phyloP scores from a whole-genome alignment of 2,113 vertebrate species.

The Proterorhinus semilunaris region DNA sequence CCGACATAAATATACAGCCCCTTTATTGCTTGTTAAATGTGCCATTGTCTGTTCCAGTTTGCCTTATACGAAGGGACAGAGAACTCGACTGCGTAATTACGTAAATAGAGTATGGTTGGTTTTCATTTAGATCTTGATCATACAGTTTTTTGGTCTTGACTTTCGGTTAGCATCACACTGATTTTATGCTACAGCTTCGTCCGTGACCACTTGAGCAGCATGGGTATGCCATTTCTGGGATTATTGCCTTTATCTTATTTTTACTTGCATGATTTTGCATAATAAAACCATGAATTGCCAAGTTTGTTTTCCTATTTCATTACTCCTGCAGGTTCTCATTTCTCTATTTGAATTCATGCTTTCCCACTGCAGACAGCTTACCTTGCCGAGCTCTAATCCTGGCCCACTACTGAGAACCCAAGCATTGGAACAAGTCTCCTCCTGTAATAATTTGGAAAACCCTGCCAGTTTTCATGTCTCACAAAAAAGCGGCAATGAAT shows the following conservation, averaged over 20 bases:
- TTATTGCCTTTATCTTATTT: slow-evolving; percentile 17
- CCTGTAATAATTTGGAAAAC: slow-evolving; percentile 74
- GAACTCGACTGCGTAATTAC: too few relatives aligned
- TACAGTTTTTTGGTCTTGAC: background rate
- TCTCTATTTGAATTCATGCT: slow-evolving; percentile 27
- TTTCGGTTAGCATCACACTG: background rate
- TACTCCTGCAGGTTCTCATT: slow-evolving; percentile 48
- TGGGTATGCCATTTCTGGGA: background rate
- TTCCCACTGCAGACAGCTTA: slow-evolving; percentile 61
- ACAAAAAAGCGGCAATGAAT: slow-evolving; percentile 77
- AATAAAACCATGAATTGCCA: slow-evolving; percentile 41
- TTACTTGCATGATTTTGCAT: slow-evolving; percentile 40
- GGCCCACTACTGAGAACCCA: slow-evolving; percentile 57
- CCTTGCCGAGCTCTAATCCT: slow-evolving; percentile 68
- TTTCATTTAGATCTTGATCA: too few relatives aligned
- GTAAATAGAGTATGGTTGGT: too few relatives aligned
- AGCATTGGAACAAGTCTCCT: slow-evolving; percentile 75
- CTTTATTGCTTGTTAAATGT: too few relatives aligned
- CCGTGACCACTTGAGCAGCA: background rate
- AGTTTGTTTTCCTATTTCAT: slow-evolving; percentile 41
- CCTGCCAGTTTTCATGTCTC: slow-evolving; percentile 73
- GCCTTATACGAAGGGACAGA: too few relatives aligned
- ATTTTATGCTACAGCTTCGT: background rate
- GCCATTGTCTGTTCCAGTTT: too few relatives aligned
- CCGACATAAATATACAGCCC: too few relatives aligned